Base-by-base conservation (phyloP, 2,797 vertebrate genomes). In the Coregonus ussuriensis region DNA sequence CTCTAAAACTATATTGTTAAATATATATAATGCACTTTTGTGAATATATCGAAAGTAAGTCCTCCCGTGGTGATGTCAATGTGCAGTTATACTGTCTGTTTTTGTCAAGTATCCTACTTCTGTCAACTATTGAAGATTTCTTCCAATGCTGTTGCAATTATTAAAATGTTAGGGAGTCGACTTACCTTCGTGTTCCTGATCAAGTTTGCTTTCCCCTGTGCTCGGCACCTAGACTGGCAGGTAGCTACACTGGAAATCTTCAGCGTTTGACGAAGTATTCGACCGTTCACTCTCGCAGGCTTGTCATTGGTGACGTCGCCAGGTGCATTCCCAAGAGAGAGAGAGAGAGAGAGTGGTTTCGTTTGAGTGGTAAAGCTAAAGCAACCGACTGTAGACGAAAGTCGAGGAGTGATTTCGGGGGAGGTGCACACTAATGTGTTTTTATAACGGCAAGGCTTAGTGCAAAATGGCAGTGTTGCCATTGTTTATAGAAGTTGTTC, bases 251-350 rank as follows among this genome's bases (percentile, higher is more conserved):
- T 63, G 9, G 29, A 67, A 66, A 84, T 35, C 3, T 29, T 33
- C 71, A 52, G 29, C 80, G 83, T 85, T 79, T 85, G 75, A 84
- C 84, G 83, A 86, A 86, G 84, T 86, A 75, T 80, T 79, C 76
- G 70, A 54, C 70, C 53, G 56, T 35, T 37, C 35, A 41, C n/a
- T 63, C 54, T 47, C 9, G 0, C 9, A 47, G 41, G 9, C 47
- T 77, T 77, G 81, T 81, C 79, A 74, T 51, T 29, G 77, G 85
- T 93, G 93, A 93, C 92, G 92, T 93, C 88, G 83, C 41, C 91
- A 94, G 93, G 91, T 92, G 85, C 86, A 75, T 85, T 80, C 86
- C 6, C 59, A 71, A n/a, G 25, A 54, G 6, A 41, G 41, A 2
- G 41, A 41, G 41, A 47, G 41, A 47, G 41, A 47, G 2, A 47